Evolutionary conservation across 2,888 invertebrate species (phyloP).

Genomic region (Epinotia demarniana): DNA sequence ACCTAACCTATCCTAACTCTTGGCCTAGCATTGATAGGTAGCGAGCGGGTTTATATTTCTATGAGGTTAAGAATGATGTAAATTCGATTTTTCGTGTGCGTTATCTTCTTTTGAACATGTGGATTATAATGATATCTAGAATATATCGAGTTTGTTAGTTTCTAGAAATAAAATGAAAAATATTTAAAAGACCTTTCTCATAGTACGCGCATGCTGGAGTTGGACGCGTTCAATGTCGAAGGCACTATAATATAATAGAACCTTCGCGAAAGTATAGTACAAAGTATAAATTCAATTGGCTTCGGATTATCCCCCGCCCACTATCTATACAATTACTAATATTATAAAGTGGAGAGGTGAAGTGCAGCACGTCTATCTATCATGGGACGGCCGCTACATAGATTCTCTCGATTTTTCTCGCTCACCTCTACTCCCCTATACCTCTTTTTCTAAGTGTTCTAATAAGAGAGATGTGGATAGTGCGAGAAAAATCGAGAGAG

Average conservation of each 20-base stretch:
- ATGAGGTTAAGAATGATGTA: background rate
- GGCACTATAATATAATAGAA: background rate
- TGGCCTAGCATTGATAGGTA: background rate
- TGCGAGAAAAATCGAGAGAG: no score
- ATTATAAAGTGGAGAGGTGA: no score
- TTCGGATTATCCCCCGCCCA: background rate
- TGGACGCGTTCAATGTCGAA: slow-evolving; percentile 4
- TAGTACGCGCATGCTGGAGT: background rate
- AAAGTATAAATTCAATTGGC: background rate
- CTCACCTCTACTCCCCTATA: no score
- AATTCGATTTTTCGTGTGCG: slow-evolving; percentile 7
- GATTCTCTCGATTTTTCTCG: no score
- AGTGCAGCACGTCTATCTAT: no score
- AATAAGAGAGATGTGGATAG: no score
- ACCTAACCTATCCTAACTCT: slow-evolving; percentile 9
- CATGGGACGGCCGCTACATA: no score
- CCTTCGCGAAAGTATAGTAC: background rate
- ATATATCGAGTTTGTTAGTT: background rate
- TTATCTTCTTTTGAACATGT: slow-evolving; percentile 9
- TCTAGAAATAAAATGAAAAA: background rate
- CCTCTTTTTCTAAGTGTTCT: no score
- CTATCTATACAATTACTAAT: background rate
- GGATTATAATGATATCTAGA: background rate
- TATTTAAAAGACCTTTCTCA: background rate
- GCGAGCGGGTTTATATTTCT: background rate